Evolutionary conservation across 2,888 invertebrate genomes (phyloP).

Genomic region (Pinctada fucata): DNA sequence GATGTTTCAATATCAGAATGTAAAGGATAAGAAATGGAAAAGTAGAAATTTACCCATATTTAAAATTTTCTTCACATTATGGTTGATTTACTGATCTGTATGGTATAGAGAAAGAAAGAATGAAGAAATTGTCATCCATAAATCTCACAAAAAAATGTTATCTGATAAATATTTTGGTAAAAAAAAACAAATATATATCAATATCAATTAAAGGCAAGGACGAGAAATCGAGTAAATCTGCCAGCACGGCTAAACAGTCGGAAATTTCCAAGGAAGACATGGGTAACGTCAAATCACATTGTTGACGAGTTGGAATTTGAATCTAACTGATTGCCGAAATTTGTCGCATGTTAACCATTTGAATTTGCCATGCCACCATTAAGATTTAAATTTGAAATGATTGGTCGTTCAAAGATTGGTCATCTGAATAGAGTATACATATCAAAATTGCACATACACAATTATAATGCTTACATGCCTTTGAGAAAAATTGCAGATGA

Average conservation of each 20-base stretch:
- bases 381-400: neutral
- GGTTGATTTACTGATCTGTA: no score
- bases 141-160: no score
- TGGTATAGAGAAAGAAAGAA: no score
- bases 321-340: neutral
- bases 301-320: neutral
- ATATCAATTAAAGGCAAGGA: neutral
- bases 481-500: no score
- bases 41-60: no score
- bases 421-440: neutral
- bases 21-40: no score
- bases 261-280: neutral
- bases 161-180: no score
- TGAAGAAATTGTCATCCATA: no score
- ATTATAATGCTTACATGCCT: no score
- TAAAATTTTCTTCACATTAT: no score
- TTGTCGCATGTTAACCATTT: neutral
- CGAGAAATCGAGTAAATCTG: conserved; percentile 18
- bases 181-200: no score
- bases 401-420: neutral
- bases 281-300: neutral
- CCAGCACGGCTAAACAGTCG: conserved; percentile 25
- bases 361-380: neutral
- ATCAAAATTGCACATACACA: neutral
- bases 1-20: no score